Conservation (phyloP, 1,140 invertebrate genomes). For the Atta texana region DNA sequence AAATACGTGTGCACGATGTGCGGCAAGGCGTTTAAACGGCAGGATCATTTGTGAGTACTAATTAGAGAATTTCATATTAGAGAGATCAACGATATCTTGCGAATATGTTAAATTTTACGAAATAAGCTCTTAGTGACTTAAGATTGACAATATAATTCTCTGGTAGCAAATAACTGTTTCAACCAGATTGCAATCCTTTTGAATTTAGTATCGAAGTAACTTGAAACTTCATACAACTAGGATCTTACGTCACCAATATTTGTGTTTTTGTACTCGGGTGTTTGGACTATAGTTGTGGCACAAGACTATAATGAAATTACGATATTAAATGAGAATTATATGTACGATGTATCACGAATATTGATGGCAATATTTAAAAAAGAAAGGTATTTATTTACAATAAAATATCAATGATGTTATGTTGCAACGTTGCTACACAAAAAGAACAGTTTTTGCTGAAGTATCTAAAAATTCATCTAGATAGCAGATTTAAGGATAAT, state of each 20-base stretch:
- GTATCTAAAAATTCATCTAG: too few species aligned
- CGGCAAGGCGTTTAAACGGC: constrained; percentile 98
- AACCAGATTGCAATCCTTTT: background rate
- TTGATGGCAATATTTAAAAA: background rate
- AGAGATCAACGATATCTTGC: background rate
- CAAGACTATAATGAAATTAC: too few species aligned
- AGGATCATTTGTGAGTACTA: constrained; percentile 98
- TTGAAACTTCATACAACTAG: too few species aligned
- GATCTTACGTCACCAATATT: too few species aligned
- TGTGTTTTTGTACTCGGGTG: too few species aligned
- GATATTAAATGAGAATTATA: background rate
- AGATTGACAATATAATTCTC: background rate
- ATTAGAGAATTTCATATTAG: constrained; percentile 43
- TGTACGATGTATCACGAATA: background rate
- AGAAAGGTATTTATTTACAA: background rate
- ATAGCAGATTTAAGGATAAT: too few species aligned
- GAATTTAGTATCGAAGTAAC: background rate
- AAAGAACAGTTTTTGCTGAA: too few species aligned
- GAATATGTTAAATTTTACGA: background rate
- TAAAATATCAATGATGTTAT: background rate
- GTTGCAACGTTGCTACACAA: background rate
- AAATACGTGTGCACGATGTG: constrained; percentile 98
- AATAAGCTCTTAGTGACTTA: background rate
- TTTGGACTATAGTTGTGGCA: too few species aligned
- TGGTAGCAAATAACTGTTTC: background rate